Base-by-base conservation (phyloP, 2,888 invertebrate species). In the Tiliacea citrago region DNA sequence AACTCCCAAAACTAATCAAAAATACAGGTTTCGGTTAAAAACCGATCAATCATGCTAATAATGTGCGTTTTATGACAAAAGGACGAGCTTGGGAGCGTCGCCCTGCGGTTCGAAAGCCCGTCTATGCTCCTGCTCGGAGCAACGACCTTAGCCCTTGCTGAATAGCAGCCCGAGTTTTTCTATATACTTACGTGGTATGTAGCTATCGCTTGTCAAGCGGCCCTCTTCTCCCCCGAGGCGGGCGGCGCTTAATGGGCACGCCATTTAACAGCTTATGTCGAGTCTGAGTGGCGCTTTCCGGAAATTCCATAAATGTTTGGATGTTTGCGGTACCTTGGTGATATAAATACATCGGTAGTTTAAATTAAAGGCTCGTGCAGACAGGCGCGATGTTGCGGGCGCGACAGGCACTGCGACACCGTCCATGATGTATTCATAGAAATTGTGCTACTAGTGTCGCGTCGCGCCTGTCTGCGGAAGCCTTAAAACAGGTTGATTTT, bases 81-180 rank as follows among this genome's bases (percentile, higher is more conserved):
- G 90, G 91, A 90, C 88, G 87, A 86, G 66, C 76, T 86, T 68
- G 91, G 91, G 94, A 91, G 91, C 95, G 93, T 92, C 93, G 94
- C 93, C 95, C 94, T 92, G 81, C 82, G 39, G 90, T 91, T 92
- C 91, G 91, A 91, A 91, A 91, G 89, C 93, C 91, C 88, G 90
- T 89, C 91, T 88, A 88, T 87, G 87, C 83, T n/a, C n/a, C n/a
- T n/a, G 90, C 90, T 89, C 91, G 92, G 96, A 93, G 90, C 96
- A 95, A 93, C 92, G 95, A 96, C 96, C 95, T 90, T 89, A 92
- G 93, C 93, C 94, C 94, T 94, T 94, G 89, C 91, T 92, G 92
- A 91, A 93, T 93, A 93, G 91, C 91, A 89, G 87, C 88, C 89
- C 86, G 88, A 86, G 88, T 90, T 93, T 94, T 92, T 93, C 80